Conservation (phyloP, 2,797 vertebrate species). For the Pseudopleuronectes americanus region DNA sequence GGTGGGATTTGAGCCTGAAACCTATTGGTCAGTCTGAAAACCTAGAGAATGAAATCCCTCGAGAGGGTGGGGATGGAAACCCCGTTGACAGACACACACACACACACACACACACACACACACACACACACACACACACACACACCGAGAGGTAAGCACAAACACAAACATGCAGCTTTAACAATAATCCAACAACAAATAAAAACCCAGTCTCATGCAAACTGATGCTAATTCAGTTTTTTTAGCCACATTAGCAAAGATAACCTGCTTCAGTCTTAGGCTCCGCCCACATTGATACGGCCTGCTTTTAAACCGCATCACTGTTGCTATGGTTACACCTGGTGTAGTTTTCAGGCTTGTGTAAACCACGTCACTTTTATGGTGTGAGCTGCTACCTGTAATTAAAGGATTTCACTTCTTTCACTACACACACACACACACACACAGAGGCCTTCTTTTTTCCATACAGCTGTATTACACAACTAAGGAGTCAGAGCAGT, state of each 20-base stretch:
- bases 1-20: constrained; percentile 68
- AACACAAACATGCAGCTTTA: constrained; percentile 37
- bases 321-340: too few relatives aligned
- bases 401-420: constrained; percentile 7
- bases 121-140: constrained; percentile 19
- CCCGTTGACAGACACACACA: constrained; percentile 81
- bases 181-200: background rate
- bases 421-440: background rate
- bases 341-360: too few relatives aligned
- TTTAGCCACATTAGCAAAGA: background rate
- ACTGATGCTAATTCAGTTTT: background rate
- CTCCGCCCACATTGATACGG: too few relatives aligned
- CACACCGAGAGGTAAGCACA: constrained; percentile 20
- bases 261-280: background rate
- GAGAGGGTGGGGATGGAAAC: constrained; percentile 85
- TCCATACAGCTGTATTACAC: background rate
- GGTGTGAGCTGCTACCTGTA: background rate
- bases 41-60: constrained; percentile 82
- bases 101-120: constrained; percentile 48
- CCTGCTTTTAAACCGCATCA: too few relatives aligned
- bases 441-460: background rate
- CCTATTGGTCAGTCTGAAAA: constrained; percentile 78
- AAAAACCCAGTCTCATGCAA: background rate
- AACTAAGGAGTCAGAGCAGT: too few relatives aligned
- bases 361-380: background rate